Conservation (phyloP, 2,797 vertebrate species). For the Sebastes variabilis region DNA sequence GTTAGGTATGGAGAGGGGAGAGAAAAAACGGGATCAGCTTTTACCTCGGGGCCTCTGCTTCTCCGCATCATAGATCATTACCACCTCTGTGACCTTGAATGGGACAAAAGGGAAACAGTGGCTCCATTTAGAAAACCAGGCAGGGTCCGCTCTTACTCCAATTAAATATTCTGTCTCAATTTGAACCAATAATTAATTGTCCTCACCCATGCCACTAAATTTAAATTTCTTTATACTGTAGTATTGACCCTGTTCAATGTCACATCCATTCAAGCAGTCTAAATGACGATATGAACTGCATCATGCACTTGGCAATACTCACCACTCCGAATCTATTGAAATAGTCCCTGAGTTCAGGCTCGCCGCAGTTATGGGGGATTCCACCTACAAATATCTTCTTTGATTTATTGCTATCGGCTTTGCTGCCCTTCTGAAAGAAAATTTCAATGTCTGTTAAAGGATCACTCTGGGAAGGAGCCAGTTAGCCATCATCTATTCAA, state of each 20-base stretch:
- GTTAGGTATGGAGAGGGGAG: conserved; percentile 84
- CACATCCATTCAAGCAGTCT: conserved; percentile 57
- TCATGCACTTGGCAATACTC: conserved; percentile 80
- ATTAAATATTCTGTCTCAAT: conserved; percentile 51
- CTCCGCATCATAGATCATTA: conserved; percentile 99
- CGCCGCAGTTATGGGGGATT: conserved; percentile 99
- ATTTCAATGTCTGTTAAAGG: conserved; percentile 69
- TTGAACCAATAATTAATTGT: conserved; percentile 35
- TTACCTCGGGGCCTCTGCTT: conserved; percentile 99
- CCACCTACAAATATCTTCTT: conserved; percentile 99
- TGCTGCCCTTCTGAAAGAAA: conserved; percentile 95
- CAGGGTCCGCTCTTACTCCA: conserved; percentile 35
- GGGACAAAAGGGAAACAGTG: conserved; percentile 81
- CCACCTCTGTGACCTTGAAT: conserved; percentile 98
- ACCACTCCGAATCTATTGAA: conserved; percentile 99
- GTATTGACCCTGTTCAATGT: conserved; percentile 61
- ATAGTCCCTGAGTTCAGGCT: conserved; percentile 99
- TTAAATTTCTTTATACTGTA: conserved; percentile 2
- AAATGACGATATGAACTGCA: conserved; percentile 37
- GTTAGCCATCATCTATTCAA: conserved; percentile 76
- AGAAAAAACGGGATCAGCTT: conserved; percentile 90
- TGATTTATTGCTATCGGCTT: conserved; percentile 98
- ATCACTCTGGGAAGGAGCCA: conserved; percentile 63
- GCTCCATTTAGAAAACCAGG: conserved; percentile 68
- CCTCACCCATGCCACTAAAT: conserved; percentile 8